Conservation (phyloP, 2,797 vertebrate species). For the Sebastes itinus region DNA sequence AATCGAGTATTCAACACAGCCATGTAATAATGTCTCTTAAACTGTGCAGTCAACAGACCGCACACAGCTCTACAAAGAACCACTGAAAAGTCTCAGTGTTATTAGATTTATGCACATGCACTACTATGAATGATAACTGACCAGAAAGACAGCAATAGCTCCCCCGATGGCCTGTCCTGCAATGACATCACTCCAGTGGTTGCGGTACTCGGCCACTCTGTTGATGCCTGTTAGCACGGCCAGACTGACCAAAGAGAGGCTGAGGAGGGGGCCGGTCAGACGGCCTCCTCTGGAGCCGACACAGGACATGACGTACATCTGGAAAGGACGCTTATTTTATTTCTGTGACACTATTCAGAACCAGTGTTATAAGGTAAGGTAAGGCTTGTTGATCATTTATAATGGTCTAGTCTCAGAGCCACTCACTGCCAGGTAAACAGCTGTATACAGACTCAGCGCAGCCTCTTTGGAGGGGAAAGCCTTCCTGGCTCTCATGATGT, state of each 20-base stretch:
- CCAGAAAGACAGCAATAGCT: constrained; percentile 88
- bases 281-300: constrained; percentile 89
- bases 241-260: constrained; percentile 90
- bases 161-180: constrained; percentile 90
- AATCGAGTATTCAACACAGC: too few species aligned
- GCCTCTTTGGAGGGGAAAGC: constrained; percentile 96
- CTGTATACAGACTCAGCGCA: constrained; percentile 90
- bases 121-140: constrained; percentile 17
- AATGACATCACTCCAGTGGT: constrained; percentile 94
- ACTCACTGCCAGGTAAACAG: constrained; percentile 94
- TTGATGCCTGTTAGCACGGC: constrained; percentile 93
- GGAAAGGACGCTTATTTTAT: neutral
- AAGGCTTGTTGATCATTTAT: neutral
- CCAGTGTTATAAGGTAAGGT: neutral
- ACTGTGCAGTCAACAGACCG: too few species aligned
- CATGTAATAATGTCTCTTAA: too few species aligned
- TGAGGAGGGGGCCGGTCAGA: constrained; percentile 90
- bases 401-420: neutral
- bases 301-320: constrained; percentile 88
- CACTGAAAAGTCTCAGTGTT: neutral
- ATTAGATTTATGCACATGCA: neutral
- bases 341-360: neutral
- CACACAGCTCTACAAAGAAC: neutral
- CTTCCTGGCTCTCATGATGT: constrained; percentile 89
- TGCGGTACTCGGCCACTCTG: constrained; percentile 93